Percentiles rank a stretch among this genome's conserved stretches.
Conservation (phyloP, 2,888 invertebrate species). For the Trachelus tabidus region DNA sequence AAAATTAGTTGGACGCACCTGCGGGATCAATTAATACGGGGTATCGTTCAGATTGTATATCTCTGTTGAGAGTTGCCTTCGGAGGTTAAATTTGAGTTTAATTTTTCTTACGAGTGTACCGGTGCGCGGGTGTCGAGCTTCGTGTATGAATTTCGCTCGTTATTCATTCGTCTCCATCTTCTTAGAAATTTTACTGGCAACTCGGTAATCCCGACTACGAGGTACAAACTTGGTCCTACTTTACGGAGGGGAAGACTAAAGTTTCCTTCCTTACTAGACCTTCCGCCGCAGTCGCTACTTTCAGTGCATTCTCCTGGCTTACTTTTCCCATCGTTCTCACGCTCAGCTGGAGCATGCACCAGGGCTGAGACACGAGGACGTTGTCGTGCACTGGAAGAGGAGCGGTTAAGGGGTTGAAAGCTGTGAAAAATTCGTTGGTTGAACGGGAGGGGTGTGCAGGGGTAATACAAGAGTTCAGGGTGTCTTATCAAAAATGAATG, state of each 20-base stretch:
- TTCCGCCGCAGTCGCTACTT: neutral
- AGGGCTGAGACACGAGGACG: neutral
- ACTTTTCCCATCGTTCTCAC: neutral
- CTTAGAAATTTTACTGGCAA: neutral
- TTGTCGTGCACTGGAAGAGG: conserved; percentile 4
- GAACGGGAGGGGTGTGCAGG: conserved; percentile 26
- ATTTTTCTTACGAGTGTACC: neutral
- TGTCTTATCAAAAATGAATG: conserved; percentile 38
- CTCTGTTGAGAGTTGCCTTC: neutral
- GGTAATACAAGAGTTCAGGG: conserved; percentile 26
- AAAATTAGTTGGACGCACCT: neutral
- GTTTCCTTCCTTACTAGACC: neutral
- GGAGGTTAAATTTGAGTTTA: neutral
- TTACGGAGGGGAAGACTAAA: neutral
- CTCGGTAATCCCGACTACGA: neutral
- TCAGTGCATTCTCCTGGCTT: neutral
- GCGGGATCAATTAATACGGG: neutral
- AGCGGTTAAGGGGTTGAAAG: neutral
- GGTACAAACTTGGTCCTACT: neutral
- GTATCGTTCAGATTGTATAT: neutral
- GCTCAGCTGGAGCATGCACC: neutral
- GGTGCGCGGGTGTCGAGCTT: neutral
- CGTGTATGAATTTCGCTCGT: conserved; percentile 16
- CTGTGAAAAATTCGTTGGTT: neutral
- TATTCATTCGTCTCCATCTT: conserved; percentile 18